Conservation (phyloP, 2,797 vertebrate species). For the Merluccius polli region DNA sequence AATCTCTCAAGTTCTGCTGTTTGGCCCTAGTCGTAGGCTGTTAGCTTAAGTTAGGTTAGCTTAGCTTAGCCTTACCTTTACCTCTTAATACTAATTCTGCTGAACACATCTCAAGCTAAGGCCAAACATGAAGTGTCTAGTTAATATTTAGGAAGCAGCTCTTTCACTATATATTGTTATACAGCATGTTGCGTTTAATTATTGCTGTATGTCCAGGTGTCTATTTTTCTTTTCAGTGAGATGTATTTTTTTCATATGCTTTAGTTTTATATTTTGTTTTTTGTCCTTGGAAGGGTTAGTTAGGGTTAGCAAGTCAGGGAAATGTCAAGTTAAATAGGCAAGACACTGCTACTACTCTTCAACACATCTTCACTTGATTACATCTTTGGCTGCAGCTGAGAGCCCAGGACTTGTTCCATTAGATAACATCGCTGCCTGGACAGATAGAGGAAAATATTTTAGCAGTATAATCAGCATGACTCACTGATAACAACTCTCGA, state of each 20-base stretch:
- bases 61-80: not conserved
- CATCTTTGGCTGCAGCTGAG: constrained; percentile 54
- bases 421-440: constrained; percentile 6
- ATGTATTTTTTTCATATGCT: not conserved
- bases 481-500: constrained; percentile 28
- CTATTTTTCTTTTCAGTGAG: not conserved
- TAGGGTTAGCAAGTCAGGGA: constrained; percentile 53
- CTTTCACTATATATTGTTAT: not conserved
- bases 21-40: not conserved
- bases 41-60: not conserved
- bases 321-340: constrained; percentile 71
- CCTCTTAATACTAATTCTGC: not conserved
- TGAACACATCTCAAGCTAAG: not conserved
- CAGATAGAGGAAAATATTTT: constrained; percentile 5
- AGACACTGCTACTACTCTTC: constrained; percentile 64
- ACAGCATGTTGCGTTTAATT: not conserved
- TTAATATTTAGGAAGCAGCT: not conserved
- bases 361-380: constrained; percentile 18
- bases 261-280: constrained; percentile 3
- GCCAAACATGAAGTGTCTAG: no score
- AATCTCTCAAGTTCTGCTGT: not conserved
- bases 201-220: not conserved
- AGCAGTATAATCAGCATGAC: constrained; percentile 56
- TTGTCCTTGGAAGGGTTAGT: no score
- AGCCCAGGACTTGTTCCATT: not conserved